Base-by-base conservation (phyloP, 2,113 vertebrate species). In the Choloepus hoffmanni region DNA sequence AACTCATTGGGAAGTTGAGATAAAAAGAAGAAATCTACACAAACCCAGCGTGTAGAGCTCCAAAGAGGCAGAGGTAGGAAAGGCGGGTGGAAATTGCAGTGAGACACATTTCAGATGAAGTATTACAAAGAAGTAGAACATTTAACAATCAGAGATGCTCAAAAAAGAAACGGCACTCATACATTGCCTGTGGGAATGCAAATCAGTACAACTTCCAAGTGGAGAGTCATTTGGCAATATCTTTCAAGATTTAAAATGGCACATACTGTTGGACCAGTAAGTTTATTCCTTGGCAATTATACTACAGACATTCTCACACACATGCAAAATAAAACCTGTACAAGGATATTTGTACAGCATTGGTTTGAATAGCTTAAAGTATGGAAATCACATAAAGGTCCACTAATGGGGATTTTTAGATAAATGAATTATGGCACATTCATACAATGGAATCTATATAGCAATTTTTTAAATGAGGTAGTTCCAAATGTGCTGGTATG, bases 391-490 rank as follows among this genome's bases (percentile, higher is more conserved):
- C 36, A 62, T 21, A 68, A 63, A 92, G 21, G 10, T n/a, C 21
- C 62, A 81, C 33, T 23, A 68, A 24, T 43, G 48, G 60, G 50
- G 36, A 83, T 19, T 77, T 86, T 14, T 23, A 50, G 18, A 65
- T 83, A 95, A 85, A 89, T 40, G 88, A 82, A 89, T 79, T 67
- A 11, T 40, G 70, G 23, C 60, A 74, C 62, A 68, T n/a, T 95
- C 73, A 90, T 33, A 70, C 30, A 91, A 58, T 77, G 43, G 83
- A 77, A 78, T 93, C 30, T 94, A 83, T 65, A 60, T 28, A 76
- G 36, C 48, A 94, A 70, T 93, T 86, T 84, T 95, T 95, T 68
- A 87, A 74, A 83, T 45, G 82, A 91, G 58, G 36, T 85, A 91
- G 50, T 43, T 95, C 30, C 68, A 85, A 62, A 95, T 86, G n/a